A percentile compares a stretch with the other conserved stretches of the same genome.
These are phyloP conservation scores for Phortica magna DNA, from an alignment of 2,888 invertebrate species.

Conservation along the genomic window DNA sequence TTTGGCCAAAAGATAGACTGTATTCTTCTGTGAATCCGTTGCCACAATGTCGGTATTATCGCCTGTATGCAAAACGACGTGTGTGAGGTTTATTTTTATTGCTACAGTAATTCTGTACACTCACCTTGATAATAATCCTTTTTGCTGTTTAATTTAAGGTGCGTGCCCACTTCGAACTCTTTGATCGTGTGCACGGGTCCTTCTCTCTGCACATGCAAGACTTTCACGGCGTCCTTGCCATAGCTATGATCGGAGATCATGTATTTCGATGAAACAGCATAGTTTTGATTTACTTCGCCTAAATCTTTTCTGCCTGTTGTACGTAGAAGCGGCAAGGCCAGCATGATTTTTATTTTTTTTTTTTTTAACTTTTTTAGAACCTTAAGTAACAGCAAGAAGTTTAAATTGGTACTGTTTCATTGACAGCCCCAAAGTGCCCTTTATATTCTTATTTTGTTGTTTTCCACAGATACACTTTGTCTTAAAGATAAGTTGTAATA, in stretches of 20 bases:
- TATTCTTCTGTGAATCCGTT: constrained; percentile 91
- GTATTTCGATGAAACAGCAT: constrained; percentile 53
- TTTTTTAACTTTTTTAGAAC: neutral
- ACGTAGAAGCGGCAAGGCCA: constrained; percentile 62
- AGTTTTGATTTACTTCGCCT: neutral
- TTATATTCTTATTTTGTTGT: no score
- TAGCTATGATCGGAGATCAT: constrained; percentile 74
- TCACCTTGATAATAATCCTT: constrained; percentile 84
- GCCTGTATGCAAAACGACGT: constrained; percentile 66
- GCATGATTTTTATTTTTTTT: constrained; percentile 61
- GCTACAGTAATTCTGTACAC: constrained; percentile 3
- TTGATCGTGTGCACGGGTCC: constrained; percentile 84
- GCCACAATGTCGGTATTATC: constrained; percentile 89
- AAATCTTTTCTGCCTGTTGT: constrained; percentile 8
- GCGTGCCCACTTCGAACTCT: constrained; percentile 87
- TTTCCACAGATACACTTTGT: no score
- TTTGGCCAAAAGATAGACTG: constrained; percentile 88
- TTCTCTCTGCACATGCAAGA: constrained; percentile 85
- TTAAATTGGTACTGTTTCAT: neutral
- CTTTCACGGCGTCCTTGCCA: constrained; percentile 87
- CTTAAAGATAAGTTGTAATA: no score
- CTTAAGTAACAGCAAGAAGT: neutral
- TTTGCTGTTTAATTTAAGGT: constrained; percentile 84
- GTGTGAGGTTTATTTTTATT: neutral
- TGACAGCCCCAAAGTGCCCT: no score